A percentile compares a stretch with the other conserved stretches of the same genome.
Evolutionary conservation across 23 tunicate species (phyloP).

Genomic region (Aplidium turbinatum): DNA sequence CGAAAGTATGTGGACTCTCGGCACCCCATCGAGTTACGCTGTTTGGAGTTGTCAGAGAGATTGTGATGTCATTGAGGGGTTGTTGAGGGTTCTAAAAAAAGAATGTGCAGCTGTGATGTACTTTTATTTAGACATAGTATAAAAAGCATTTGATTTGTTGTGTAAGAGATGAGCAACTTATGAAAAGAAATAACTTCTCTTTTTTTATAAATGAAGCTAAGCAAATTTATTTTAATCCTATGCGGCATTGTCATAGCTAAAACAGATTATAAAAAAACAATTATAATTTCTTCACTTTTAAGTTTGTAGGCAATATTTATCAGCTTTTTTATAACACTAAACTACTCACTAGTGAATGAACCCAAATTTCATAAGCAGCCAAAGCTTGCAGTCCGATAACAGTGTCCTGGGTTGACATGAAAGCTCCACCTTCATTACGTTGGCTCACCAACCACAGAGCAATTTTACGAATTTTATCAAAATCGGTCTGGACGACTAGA

Average conservation of each 20-base stretch:
- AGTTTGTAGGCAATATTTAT: too few relatives aligned
- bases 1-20: background rate
- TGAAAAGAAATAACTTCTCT: too few relatives aligned
- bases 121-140: too few relatives aligned
- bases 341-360: slow-evolving; percentile 34
- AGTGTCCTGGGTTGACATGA: slow-evolving; percentile 60
- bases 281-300: too few relatives aligned
- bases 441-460: slow-evolving; percentile 53
- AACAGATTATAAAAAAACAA: too few relatives aligned
- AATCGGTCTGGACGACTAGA: slow-evolving; percentile 6
- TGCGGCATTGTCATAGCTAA: too few relatives aligned
- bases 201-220: too few relatives aligned
- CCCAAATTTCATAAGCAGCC: slow-evolving; percentile 43
- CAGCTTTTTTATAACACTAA: too few relatives aligned
- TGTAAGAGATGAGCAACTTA: too few relatives aligned
- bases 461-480: slow-evolving; percentile 47
- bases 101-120: too few relatives aligned
- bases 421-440: slow-evolving; percentile 50
- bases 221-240: too few relatives aligned
- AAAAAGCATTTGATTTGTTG: too few relatives aligned
- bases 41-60: background rate
- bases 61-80: background rate
- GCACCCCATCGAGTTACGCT: background rate
- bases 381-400: slow-evolving; percentile 64
- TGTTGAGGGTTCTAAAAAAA: background rate